Base-by-base conservation (phyloP, 2,113 vertebrate genomes). In the Climacteris rufus region DNA sequence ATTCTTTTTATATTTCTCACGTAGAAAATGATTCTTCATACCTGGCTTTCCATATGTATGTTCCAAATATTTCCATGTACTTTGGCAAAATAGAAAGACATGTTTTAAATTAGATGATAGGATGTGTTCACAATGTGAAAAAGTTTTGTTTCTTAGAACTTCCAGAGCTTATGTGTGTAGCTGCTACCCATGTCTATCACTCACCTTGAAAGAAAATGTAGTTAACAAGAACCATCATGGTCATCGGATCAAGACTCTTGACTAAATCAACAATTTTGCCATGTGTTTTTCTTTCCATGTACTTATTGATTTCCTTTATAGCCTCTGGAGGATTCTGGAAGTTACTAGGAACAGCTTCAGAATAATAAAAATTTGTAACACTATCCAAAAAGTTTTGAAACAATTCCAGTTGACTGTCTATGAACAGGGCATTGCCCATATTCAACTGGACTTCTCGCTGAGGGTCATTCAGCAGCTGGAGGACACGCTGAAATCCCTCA, bases 161-260 rank as follows among this genome's bases (percentile, higher is more conserved):
- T 83, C 2, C 28, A 78, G 31, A 68, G 17, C 8, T 44, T 56
- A 50, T 31, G 12, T 54, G 5, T 28, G 8, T 28, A 64, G 45
- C 10, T 71, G 22, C 17, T 71, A 68, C 23, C 5, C 20, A 15
- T 1, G 0, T 69, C 85, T 89, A 13, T 44, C n/a, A 91, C 95
- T 94, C 45, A 97, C 99, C 99, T 98, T 54, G 98, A 95, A 99
- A 98, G 93, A 95, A 98, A 90, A 99, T 93, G 15, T 97, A 98
- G 96, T 98, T 99, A 61, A 98, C 88, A 52, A 99, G 97, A 94
- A 99, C 75, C 97, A 99, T 97, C 70, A 95, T 12, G 0, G 95
- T 97, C 1, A 37, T 35, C 1, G 77, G 3, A 25, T 98, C 90
- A 92, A 99, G 90, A 11, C 14, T 92, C 30, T 97, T 87, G 49